Percentiles rank a stretch among this genome's conserved stretches.
Conservation (phyloP, 2,113 vertebrate species). For the Ptychochromis oligacanthus region DNA sequence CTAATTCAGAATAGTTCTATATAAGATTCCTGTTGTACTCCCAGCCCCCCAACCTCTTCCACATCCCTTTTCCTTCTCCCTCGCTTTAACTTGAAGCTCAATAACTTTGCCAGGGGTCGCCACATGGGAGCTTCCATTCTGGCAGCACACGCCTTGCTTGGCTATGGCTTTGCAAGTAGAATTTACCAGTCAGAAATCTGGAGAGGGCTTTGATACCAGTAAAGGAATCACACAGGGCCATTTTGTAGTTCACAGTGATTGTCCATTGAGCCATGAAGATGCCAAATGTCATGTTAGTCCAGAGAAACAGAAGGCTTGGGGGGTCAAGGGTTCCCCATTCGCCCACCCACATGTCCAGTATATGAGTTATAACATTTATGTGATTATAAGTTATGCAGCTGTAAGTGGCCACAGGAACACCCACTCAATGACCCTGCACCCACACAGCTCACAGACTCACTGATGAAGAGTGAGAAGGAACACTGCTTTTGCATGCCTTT, state of each 20-base stretch:
- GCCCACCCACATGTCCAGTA: slow-evolving; percentile 20
- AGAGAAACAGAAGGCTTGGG: slow-evolving; percentile 41
- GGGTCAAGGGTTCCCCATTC: slow-evolving; percentile 3
- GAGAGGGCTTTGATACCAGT: slow-evolving; percentile 50
- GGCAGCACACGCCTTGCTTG: slow-evolving; percentile 61
- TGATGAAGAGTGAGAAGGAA: neutral
- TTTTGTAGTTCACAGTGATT: slow-evolving; percentile 58
- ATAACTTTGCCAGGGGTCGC: slow-evolving; percentile 62
- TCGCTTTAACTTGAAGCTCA: slow-evolving; percentile 37
- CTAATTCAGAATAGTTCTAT: slow-evolving; percentile 27
- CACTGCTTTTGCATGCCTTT: neutral
- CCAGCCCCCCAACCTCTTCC: neutral
- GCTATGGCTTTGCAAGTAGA: slow-evolving; percentile 44
- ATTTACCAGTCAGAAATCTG: slow-evolving; percentile 69
- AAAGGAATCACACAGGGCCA: slow-evolving; percentile 55
- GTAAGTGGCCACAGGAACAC: slow-evolving; percentile 52
- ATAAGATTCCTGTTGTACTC: slow-evolving; percentile 24
- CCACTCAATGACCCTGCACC: slow-evolving; percentile 57
- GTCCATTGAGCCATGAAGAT: slow-evolving; percentile 49
- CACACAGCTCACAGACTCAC: slow-evolving; percentile 25
- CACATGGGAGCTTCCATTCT: slow-evolving; percentile 63
- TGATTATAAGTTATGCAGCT: slow-evolving; percentile 60
- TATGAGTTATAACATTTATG: slow-evolving; percentile 22
- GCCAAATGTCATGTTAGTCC: slow-evolving; percentile 69
- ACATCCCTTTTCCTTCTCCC: neutral